A percentile compares a stretch with the other conserved stretches of the same genome.
phyloP scores from a whole-genome alignment of 2,888 invertebrate genomes.

The Drosophila histrio region DNA sequence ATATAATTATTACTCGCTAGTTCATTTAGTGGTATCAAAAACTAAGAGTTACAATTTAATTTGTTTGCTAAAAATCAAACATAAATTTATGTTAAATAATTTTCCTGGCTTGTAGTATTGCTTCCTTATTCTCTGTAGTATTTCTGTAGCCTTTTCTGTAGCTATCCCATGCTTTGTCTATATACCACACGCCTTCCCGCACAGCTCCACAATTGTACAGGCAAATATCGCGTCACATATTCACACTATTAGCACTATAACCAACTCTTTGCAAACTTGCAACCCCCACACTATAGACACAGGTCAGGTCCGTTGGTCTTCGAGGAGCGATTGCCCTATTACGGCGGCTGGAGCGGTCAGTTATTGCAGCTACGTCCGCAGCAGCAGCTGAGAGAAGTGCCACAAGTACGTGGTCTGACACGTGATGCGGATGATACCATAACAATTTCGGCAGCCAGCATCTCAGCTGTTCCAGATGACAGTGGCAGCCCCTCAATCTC shows the following conservation, averaged over 20 bases:
- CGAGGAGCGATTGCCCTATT: slow-evolving; percentile 85
- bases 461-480: slow-evolving; percentile 47
- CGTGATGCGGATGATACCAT: slow-evolving; percentile 66
- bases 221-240: slow-evolving; percentile 7
- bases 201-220: slow-evolving; percentile 43
- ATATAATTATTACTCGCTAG: too few species aligned
- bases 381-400: slow-evolving; percentile 12
- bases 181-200: slow-evolving; percentile 40
- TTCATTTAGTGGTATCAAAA: too few species aligned
- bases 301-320: slow-evolving; percentile 58
- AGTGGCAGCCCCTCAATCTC: slow-evolving; percentile 39
- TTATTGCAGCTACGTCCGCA: slow-evolving; percentile 84
- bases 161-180: slow-evolving; percentile 35
- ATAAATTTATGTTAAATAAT: too few species aligned
- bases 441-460: slow-evolving; percentile 85
- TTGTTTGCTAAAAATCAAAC: too few species aligned
- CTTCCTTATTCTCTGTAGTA: slow-evolving; percentile 42
- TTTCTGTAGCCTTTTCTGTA: neutral
- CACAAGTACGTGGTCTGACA: slow-evolving; percentile 35
- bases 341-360: slow-evolving; percentile 90
- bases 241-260: slow-evolving; percentile 48
- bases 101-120: slow-evolving; percentile 40
- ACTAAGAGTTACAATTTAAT: too few species aligned
- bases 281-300: slow-evolving; percentile 50
- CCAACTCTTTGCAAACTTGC: slow-evolving; percentile 45